phyloP scores from a whole-genome alignment of 2,797 vertebrate genomes.

The Capromys pilorides region DNA sequence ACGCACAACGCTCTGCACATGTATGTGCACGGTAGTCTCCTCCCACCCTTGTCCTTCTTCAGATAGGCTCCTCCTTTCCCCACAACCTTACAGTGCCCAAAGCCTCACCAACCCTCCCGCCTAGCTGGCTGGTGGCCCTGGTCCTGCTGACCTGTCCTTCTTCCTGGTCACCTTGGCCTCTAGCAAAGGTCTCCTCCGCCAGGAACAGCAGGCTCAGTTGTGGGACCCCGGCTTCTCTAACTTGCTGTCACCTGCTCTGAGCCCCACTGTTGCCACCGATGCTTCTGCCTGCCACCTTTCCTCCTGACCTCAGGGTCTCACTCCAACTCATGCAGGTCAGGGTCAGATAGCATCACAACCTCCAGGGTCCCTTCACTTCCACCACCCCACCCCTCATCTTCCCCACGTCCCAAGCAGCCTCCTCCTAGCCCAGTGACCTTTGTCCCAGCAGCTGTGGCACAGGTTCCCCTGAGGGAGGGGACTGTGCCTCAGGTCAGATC shows the following conservation, averaged over 20 bases:
- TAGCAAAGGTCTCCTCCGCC: not conserved
- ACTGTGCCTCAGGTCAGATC: not conserved
- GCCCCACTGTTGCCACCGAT: not conserved
- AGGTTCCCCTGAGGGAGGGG: not conserved
- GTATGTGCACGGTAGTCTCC: not conserved
- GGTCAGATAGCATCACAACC: not conserved
- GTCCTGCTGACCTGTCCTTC: not conserved
- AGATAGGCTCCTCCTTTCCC: not conserved
- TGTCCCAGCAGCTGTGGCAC: not conserved
- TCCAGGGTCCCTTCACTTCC: not conserved
- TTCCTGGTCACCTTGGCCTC: not conserved
- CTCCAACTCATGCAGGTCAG: not conserved
- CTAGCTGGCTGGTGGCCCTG: not conserved
- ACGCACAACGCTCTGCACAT: fast-evolving
- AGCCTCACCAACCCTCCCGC: not conserved
- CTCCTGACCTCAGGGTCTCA: not conserved
- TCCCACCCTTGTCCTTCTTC: not conserved
- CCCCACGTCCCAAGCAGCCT: not conserved
- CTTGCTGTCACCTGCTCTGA: not conserved
- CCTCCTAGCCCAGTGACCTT: not conserved
- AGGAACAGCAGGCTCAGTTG: fast-evolving
- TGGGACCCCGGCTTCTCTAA: too few relatives aligned
- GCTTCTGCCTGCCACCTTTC: too few relatives aligned
- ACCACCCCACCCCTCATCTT: not conserved
- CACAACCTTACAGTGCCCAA: not conserved